phyloP scores from a whole-genome alignment of 1,140 invertebrate genomes.

The Lepidurus apus region DNA sequence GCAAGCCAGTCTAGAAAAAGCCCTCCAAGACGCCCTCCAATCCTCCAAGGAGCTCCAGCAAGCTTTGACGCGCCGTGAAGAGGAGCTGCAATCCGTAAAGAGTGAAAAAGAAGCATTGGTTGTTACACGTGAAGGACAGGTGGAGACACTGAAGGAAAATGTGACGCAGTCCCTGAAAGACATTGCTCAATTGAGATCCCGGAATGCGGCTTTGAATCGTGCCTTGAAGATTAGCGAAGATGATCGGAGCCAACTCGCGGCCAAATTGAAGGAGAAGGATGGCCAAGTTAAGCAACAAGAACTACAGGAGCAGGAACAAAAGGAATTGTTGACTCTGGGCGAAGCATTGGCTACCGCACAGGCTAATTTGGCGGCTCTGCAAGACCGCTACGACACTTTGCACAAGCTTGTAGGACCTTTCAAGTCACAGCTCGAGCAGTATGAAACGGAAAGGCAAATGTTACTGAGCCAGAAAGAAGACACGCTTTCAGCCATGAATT shows the following conservation, averaged over 20 bases:
- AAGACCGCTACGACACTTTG: constrained; percentile 37
- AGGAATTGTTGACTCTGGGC: not conserved
- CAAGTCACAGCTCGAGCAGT: constrained; percentile 48
- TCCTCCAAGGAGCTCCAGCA: not conserved
- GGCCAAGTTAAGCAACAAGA: constrained; percentile 27
- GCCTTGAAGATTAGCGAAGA: not conserved
- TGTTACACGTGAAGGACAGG: constrained; percentile 39
- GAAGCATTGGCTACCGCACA: constrained; percentile 34
- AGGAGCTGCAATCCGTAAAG: not conserved
- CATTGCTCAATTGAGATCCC: constrained; percentile 39
- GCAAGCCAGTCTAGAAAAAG: not conserved
- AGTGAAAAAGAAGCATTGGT: constrained; percentile 39
- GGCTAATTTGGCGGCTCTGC: constrained; percentile 30
- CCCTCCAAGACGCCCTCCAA: not conserved
- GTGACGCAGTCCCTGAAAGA: constrained; percentile 38
- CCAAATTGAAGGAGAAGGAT: constrained; percentile 37
- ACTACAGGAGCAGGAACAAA: constrained; percentile 14
- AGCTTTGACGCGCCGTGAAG: not conserved
- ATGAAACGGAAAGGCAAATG: constrained; percentile 45
- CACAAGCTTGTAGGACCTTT: constrained; percentile 41
- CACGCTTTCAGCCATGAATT: constrained; percentile 48
- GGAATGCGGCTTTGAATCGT: not conserved
- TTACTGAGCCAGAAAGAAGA: constrained; percentile 42
- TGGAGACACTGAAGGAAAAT: constrained; percentile 39
- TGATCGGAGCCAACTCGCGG: not conserved